Evolutionary conservation across 2,797 vertebrate species (phyloP).

Genomic region (Danio choprae): DNA sequence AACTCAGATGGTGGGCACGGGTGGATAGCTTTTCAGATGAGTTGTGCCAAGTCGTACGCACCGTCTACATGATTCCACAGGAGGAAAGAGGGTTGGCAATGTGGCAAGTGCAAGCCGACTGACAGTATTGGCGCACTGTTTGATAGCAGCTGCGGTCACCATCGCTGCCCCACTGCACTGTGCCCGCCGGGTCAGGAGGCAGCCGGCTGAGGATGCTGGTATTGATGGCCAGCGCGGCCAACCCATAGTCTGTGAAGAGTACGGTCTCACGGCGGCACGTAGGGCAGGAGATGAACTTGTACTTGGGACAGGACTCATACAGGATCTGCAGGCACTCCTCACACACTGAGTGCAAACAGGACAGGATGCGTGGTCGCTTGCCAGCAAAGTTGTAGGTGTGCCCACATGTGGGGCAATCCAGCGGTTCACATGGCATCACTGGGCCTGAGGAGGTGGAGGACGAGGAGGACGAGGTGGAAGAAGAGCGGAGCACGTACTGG

Average conservation of each 20-base stretch:
- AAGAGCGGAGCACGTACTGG: conserved; percentile 91
- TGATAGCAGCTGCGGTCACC: conserved; percentile 99
- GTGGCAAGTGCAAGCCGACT: conserved; percentile 97
- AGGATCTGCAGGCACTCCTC: conserved; percentile 99
- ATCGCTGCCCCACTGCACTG: conserved; percentile 94
- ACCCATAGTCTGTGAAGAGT: conserved; percentile 98
- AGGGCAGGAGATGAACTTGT: conserved; percentile 99
- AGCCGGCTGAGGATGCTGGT: conserved; percentile 97
- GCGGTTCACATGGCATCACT: conserved; percentile 88
- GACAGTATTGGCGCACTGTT: conserved; percentile 99
- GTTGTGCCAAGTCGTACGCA: conserved; percentile 36
- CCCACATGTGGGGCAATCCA: conserved; percentile 97
- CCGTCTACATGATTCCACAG: conserved; percentile 94
- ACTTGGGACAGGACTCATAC: conserved; percentile 98
- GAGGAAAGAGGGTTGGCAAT: conserved; percentile 94
- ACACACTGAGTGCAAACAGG: conserved; percentile 97
- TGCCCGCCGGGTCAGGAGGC: conserved; percentile 87
- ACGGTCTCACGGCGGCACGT: conserved; percentile 96
- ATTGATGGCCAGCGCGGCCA: conserved; percentile 97
- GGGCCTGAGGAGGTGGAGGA: conserved; percentile 80
- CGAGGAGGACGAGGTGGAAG: conserved; percentile 73
- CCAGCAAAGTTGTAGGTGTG: conserved; percentile 96
- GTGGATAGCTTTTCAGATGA: conserved; percentile 42
- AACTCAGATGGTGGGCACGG: conserved; percentile 53
- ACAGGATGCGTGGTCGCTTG: conserved; percentile 95